phyloP scores from a whole-genome alignment of 2,888 invertebrate species.

The Cosmia pyralina region DNA sequence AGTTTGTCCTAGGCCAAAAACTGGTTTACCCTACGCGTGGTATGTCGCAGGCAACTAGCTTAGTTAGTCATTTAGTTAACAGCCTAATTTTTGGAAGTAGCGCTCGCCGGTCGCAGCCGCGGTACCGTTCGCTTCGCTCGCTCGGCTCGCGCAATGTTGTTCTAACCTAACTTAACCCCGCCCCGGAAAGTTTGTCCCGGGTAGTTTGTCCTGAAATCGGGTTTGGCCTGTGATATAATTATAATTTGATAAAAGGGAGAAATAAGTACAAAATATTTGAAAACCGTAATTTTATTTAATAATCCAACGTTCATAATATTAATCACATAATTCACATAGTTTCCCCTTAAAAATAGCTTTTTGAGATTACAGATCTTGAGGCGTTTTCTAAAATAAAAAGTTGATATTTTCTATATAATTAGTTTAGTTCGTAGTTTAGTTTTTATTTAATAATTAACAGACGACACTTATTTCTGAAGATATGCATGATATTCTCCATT shows the following conservation, averaged over 20 bases:
- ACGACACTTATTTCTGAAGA: conserved; percentile 18
- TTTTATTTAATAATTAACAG: not conserved
- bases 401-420: conserved; percentile 9
- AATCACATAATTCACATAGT: conserved; percentile 67
- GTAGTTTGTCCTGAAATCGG: too few species aligned
- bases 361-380: conserved; percentile 35
- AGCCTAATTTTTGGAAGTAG: too few species aligned
- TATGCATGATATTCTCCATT: conserved; percentile 28
- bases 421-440: not conserved
- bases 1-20: too few species aligned
- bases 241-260: not conserved
- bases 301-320: conserved; percentile 72
- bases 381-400: conserved; percentile 45
- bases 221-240: too few species aligned
- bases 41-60: too few species aligned
- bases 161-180: too few species aligned
- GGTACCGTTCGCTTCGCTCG: too few species aligned
- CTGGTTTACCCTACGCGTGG: too few species aligned
- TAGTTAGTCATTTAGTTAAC: too few species aligned
- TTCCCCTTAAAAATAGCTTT: conserved; percentile 55
- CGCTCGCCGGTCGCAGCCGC: too few species aligned
- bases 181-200: too few species aligned
- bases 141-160: too few species aligned
- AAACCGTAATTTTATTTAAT: conserved; percentile 75
- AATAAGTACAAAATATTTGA: conserved; percentile 49